Percentiles rank a stretch among this genome's conserved stretches.
Evolutionary conservation across 1,140 invertebrate genomes (phyloP).

Genomic region (Brachionus koreanus): DNA sequence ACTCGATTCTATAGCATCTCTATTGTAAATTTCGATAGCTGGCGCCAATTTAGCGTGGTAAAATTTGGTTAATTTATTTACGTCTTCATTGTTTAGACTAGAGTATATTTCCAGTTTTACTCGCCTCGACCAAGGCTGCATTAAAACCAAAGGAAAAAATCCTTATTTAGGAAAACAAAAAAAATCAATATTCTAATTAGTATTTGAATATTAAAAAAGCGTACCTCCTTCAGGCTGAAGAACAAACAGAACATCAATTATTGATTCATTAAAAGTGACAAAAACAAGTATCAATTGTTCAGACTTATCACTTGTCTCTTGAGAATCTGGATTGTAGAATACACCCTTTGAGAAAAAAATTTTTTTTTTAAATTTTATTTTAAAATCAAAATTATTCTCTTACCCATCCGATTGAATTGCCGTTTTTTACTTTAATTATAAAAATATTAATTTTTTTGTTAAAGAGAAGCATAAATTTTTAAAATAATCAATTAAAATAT

Average conservation of each 20-base stretch:
- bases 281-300: constrained; percentile 55
- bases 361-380: background rate
- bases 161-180: background rate
- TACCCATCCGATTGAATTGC: constrained; percentile 54
- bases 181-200: background rate
- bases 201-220: background rate
- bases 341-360: constrained; percentile 31
- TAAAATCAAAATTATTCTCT: constrained; percentile 48
- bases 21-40: constrained; percentile 43
- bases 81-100: constrained; percentile 33
- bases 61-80: constrained; percentile 44
- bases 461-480: no score
- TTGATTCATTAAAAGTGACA: constrained; percentile 51
- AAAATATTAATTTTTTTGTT: constrained; percentile 47
- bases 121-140: constrained; percentile 48
- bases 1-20: constrained; percentile 47
- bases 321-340: constrained; percentile 24
- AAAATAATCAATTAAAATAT: no score
- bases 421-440: constrained; percentile 47
- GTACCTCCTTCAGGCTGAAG: constrained; percentile 54
- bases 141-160: constrained; percentile 52
- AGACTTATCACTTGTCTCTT: constrained; percentile 47
- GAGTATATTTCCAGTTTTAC: constrained; percentile 45
- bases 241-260: constrained; percentile 52
- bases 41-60: constrained; percentile 22